Evolutionary conservation across 2,797 vertebrate species (phyloP).

Genomic region (Podarcis siculus): DNA sequence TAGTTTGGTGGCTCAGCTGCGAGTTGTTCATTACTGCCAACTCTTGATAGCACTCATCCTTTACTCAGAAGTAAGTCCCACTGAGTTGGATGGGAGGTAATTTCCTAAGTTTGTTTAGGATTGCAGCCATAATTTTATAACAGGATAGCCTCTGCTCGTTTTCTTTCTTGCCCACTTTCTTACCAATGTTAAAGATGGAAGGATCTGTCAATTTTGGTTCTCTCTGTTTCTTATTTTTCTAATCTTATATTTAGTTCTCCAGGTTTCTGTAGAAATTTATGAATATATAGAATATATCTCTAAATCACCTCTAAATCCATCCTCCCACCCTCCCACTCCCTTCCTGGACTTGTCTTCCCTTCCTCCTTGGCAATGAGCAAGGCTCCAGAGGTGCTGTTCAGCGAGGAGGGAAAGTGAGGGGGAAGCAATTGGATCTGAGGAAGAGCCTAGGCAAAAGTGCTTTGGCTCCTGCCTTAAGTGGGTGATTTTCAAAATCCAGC

Average conservation of each 20-base stretch:
- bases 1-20: not conserved
- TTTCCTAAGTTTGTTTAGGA: not conserved
- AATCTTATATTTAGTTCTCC: too few relatives aligned
- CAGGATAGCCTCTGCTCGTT: not conserved
- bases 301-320: not conserved
- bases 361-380: not conserved
- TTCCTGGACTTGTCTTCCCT: too few relatives aligned
- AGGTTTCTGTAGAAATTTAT: too few relatives aligned
- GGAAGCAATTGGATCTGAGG: not conserved
- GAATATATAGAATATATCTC: not conserved
- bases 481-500: not conserved
- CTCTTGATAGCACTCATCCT: not conserved
- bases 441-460: not conserved
- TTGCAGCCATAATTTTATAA: not conserved
- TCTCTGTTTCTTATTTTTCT: too few relatives aligned
- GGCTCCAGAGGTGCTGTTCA: not conserved
- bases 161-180: not conserved
- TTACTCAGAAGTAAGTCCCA: not conserved
- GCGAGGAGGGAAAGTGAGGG: not conserved
- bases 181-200: not conserved
- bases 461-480: not conserved
- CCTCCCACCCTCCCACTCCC: not conserved
- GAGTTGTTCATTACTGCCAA: not conserved
- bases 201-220: too few relatives aligned
- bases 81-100: not conserved